Evolutionary conservation across 2,888 invertebrate genomes (phyloP).

Genomic region (Andricus quercusramuli): DNA sequence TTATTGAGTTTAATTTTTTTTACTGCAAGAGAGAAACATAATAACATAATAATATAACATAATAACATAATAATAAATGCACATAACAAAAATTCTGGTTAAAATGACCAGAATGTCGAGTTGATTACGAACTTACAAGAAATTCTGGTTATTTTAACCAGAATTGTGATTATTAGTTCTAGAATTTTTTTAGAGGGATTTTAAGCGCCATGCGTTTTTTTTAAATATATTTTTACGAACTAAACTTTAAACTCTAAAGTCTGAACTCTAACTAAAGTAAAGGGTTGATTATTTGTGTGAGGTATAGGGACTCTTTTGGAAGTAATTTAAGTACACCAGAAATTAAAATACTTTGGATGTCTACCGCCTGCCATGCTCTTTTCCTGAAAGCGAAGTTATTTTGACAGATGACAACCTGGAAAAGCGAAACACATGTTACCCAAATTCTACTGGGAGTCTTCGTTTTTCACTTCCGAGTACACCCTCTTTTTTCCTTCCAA

Average conservation of each 20-base stretch:
- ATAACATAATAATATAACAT: too few species aligned
- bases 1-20: too few species aligned
- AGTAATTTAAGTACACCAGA: slow-evolving; percentile 18
- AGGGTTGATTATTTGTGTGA: slow-evolving; percentile 6
- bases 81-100: too few species aligned
- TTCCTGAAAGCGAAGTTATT: slow-evolving; percentile 14
- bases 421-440: slow-evolving; percentile 16
- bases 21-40: too few species aligned
- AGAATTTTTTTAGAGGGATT: too few species aligned
- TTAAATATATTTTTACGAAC: background rate
- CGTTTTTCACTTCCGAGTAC: slow-evolving; percentile 5
- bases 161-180: too few species aligned
- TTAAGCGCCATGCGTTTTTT: background rate
- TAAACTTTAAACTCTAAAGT: background rate
- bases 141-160: too few species aligned
- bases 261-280: background rate
- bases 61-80: too few species aligned
- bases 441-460: slow-evolving; percentile 15
- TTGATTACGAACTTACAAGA: too few species aligned
- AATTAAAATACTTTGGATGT: slow-evolving; percentile 15
- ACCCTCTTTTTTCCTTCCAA: background rate
- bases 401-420: slow-evolving; percentile 24
- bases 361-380: background rate
- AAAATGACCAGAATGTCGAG: too few species aligned
- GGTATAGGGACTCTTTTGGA: background rate